A percentile compares a stretch with the other conserved stretches of the same genome.
phyloP scores from a whole-genome alignment of 2,797 vertebrate genomes.

The Acipenser ruthenus region DNA sequence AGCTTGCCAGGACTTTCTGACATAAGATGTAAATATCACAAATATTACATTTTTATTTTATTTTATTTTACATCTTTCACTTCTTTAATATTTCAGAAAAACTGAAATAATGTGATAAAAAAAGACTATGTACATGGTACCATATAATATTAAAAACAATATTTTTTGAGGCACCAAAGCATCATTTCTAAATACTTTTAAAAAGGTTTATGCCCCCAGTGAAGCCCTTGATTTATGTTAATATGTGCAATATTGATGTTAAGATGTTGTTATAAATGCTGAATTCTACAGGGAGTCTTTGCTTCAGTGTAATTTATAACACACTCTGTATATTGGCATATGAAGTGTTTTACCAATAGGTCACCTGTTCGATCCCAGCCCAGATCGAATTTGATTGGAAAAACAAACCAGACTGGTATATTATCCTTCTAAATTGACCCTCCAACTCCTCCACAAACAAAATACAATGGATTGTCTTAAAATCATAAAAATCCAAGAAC shows the following conservation, averaged over 20 bases:
- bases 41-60: too few relatives aligned
- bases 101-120: too few relatives aligned
- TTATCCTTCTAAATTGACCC: conserved; percentile 18
- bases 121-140: conserved; percentile 41
- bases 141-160: conserved; percentile 46
- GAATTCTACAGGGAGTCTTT: too few relatives aligned
- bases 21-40: too few relatives aligned
- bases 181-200: conserved; percentile 20
- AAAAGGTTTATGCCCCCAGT: too few relatives aligned
- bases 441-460: conserved; percentile 21
- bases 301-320: conserved; percentile 51
- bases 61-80: too few relatives aligned
- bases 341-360: conserved; percentile 58
- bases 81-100: too few relatives aligned
- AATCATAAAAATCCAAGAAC: conserved; percentile 31
- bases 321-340: conserved; percentile 56
- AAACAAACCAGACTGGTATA: conserved; percentile 36
- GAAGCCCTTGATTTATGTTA: too few relatives aligned
- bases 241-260: too few relatives aligned
- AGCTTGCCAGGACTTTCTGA: too few relatives aligned
- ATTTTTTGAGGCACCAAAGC: conserved; percentile 46
- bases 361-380: conserved; percentile 50
- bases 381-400: conserved; percentile 47
- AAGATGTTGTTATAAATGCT: too few relatives aligned
- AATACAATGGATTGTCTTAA: conserved; percentile 33